Conservation (phyloP, 2,797 vertebrate genomes). For the Scomberomorus guttatus region DNA sequence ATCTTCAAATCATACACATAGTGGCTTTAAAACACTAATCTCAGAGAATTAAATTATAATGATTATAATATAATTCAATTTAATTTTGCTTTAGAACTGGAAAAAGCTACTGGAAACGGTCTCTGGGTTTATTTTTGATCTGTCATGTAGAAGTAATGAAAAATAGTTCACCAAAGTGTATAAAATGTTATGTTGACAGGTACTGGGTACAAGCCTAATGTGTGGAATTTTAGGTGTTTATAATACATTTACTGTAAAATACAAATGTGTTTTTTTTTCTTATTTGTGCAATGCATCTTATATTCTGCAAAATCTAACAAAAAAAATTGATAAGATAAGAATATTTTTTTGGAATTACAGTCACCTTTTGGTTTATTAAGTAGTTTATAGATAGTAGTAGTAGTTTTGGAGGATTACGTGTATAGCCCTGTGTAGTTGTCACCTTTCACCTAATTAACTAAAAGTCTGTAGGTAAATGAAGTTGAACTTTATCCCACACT, state of each 20-base stretch:
- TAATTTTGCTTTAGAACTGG: too few relatives aligned
- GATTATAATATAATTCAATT: neutral
- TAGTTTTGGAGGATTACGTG: neutral
- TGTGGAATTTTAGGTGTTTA: too few relatives aligned
- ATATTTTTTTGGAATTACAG: too few relatives aligned
- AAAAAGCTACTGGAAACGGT: neutral
- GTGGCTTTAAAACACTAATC: neutral
- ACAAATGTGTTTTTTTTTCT: too few relatives aligned
- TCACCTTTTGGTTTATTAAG: too few relatives aligned
- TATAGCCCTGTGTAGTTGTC: conserved; percentile 8
- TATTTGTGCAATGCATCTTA: too few relatives aligned
- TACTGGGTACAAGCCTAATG: too few relatives aligned
- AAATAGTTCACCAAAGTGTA: neutral
- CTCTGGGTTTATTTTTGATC: neutral
- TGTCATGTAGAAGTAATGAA: neutral
- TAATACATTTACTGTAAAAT: too few relatives aligned
- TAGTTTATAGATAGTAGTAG: too few relatives aligned
- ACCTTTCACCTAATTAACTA: conserved; percentile 58
- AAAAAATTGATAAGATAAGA: too few relatives aligned
- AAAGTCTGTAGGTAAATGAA: conserved; percentile 52
- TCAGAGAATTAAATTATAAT: too few relatives aligned
- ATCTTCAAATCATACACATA: neutral
- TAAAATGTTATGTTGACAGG: neutral
- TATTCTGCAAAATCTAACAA: too few relatives aligned
- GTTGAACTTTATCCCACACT: conserved; percentile 40